Percentiles rank a stretch among this genome's conserved stretches.
phyloP scores from a whole-genome alignment of 2,797 vertebrate species.

The Cyprinodon diabolis region DNA sequence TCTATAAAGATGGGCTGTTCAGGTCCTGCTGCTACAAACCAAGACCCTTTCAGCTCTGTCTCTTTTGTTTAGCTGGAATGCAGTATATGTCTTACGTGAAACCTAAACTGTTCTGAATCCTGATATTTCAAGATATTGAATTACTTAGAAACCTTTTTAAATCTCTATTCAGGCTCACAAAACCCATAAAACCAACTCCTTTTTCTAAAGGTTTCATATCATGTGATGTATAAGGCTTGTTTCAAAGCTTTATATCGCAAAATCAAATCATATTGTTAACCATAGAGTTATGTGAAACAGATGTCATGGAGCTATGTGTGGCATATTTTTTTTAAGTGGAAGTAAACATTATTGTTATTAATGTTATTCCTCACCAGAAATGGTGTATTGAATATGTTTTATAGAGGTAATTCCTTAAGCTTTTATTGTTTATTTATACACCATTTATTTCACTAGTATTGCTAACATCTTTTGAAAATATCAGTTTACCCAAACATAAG shows the following conservation, averaged over 20 bases:
- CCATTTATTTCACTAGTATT: background rate
- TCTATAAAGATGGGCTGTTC: background rate
- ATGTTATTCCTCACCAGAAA: background rate
- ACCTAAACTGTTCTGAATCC: background rate
- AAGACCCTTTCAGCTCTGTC: background rate
- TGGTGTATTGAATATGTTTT: background rate
- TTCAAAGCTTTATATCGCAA: too few species aligned
- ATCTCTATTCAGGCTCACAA: too few species aligned
- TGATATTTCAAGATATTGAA: background rate
- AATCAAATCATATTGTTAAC: too few species aligned
- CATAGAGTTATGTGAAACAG: too few species aligned
- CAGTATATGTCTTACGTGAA: background rate
- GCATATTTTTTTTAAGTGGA: background rate
- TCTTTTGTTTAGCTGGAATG: background rate
- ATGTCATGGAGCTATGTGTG: too few species aligned
- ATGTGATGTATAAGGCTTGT: too few species aligned
- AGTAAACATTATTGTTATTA: background rate
- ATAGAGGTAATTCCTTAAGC: background rate
- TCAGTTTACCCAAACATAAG: background rate
- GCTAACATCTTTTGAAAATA: background rate
- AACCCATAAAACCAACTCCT: too few species aligned
- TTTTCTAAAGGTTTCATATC: too few species aligned
- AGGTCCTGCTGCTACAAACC: background rate
- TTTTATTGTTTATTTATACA: background rate
- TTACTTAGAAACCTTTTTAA: too few species aligned